Base-by-base conservation (phyloP, 2,797 vertebrate species). In the Sebastes hubbsi region DNA sequence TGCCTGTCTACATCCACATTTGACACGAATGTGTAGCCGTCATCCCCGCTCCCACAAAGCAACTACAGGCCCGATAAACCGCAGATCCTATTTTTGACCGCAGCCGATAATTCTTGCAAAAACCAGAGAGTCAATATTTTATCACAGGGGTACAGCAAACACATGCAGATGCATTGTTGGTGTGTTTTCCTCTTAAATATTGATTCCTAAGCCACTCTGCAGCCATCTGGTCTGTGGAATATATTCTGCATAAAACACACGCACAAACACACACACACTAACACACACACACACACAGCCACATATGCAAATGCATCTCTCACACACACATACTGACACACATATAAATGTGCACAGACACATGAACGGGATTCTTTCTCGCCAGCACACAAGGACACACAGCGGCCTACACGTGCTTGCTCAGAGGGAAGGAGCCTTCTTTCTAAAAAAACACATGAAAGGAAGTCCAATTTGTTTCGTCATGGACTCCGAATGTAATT, bases 51-150 rank as follows among this genome's bases (percentile, higher is more conserved):
- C 90, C 66, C 90, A 92, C 88, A 89, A 89, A 94, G 89, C 84
- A 83, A 85, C 86, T 87, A 85, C 88, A 87, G 90, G 61, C 86
- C 54, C 67, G 78, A 75, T 94, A 93, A 94, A 91, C 91, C 74
- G 79, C 89, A 92, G 89, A 93, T 93, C 92, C 92, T 85, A 88
- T 91, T 94, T 94, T 93, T 95, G 92, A 94, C 92, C 92, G 67
- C 88, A 89, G 80, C 86, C 72, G 87, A 93, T 94, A 91, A 95
- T 94, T 93, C 88, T 91, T 85, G 87, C 88, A 92, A 94, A 95
- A 94, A 90, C 87, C 85, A 92, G 88, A 91, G 88, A 90, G 93
- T 94, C 91, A 95, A 93, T 95, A 94, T 94, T 95, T 94, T 94
- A 94, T 95, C 91, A 91, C 90, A 92, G 89, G 82, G 83, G 70